These are phyloP conservation scores for Plodia interpunctella DNA, from an alignment of 1,140 invertebrate species.

Conservation along the genomic window DNA sequence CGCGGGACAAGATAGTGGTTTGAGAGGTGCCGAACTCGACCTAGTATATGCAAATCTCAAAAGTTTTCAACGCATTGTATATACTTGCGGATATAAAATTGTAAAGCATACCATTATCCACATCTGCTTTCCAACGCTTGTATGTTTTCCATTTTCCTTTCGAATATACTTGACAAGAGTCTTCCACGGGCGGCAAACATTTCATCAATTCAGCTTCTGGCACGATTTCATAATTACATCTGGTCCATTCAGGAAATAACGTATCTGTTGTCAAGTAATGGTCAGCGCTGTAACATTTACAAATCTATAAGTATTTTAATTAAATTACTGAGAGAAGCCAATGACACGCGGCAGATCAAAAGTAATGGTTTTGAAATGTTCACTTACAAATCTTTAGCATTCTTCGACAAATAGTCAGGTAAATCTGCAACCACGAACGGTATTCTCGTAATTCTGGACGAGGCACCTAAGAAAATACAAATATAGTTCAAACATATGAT, in stretches of 20 bases:
- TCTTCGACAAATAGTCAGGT: conserved; percentile 29
- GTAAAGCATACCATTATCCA: conserved; percentile 27
- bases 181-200: conserved; percentile 43
- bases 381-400: conserved; percentile 48
- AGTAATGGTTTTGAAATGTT: too few relatives aligned
- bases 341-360: too few relatives aligned
- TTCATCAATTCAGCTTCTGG: conserved; percentile 25
- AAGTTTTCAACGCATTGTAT: too few relatives aligned
- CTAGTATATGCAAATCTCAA: too few relatives aligned
- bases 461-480: conserved; percentile 15
- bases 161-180: conserved; percentile 47
- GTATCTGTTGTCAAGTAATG: conserved; percentile 25
- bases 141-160: conserved; percentile 36
- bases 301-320: background rate
- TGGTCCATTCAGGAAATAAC: conserved; percentile 42
- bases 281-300: conserved; percentile 11
- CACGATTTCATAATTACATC: conserved; percentile 27
- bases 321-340: background rate
- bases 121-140: conserved; percentile 19
- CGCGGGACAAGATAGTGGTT: too few relatives aligned
- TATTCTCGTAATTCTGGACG: conserved; percentile 27
- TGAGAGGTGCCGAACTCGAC: too few relatives aligned
- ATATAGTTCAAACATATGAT: too few relatives aligned
- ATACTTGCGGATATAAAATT: too few relatives aligned
- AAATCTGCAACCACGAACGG: conserved; percentile 36